Base-by-base conservation (phyloP, 1,140 invertebrate species). In the Heliconius hermathena region DNA sequence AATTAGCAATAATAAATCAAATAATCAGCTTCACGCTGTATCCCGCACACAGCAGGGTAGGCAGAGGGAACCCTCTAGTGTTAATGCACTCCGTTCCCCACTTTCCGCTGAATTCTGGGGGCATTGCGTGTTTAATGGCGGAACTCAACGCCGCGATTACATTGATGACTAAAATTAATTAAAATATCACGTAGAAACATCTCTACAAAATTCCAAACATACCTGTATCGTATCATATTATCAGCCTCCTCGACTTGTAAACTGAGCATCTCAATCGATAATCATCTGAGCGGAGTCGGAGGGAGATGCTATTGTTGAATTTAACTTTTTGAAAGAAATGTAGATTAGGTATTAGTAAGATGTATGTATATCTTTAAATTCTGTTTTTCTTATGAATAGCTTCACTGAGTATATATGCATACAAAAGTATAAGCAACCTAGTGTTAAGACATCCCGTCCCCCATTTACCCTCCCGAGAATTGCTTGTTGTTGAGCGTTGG, bases 251-350 rank as follows among this genome's bases (percentile, higher is more conserved):
- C 88, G 86, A 89, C 88, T 93, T 93, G 91, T 93, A 93, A 93
- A 93, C 91, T 89, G 91, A 93, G 90, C 86, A 89, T 82, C 88
- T 85, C 89, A 92, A 93, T 93, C 91, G 91, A 93, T 93, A 93
- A 90, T 91, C 90, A 93, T 92, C 86, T 88, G 84, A 87, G 88
- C 83, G 88, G 83, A 89, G 82, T 78, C 82, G 79, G 81, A 73
- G 71, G 73, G 77, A 81, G 76, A 77, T 29, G 76, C 66, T 74
- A 78, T 71, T 49, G 18, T 29, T 16, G 20, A 66, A 73, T n/a
- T 36, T 72, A 74, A 74, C 36, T 36, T 74, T 74, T 54, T 54
- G 52, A 26, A 26, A 66, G 11, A 66, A 66, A 66, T 66, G 13
- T 22, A 26, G 60, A 66, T 26, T 60, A 22, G n/a, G 26, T 66